phyloP scores from a whole-genome alignment of 1,140 invertebrate species.

The Caenorhabditis elegans region WBcel235 BX284602.5:12903001-12903500 shows the following conservation, averaged over 20 bases:
- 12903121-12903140: constrained; percentile 14
- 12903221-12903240: neutral
- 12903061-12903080: neutral
- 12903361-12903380: too few species aligned
- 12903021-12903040: neutral
- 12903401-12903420: too few species aligned
- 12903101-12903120: neutral
- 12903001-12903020: neutral
- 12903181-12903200: neutral
- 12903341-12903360: too few species aligned
- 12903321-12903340: too few species aligned
- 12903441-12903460: too few species aligned
- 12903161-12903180: neutral
- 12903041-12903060: neutral
- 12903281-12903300: too few species aligned
- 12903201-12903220: constrained; percentile 5
- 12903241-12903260: neutral
- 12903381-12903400: too few species aligned
- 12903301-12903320: too few species aligned
- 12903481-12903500: too few species aligned
- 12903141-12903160: neutral
- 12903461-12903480: too few species aligned
- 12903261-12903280: constrained; percentile 12
- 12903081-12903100: neutral
- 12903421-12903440: too few species aligned